Conservation (phyloP, 37 sponge, comb jelly and placozoan species). For the Haliclona indistincta region DNA sequence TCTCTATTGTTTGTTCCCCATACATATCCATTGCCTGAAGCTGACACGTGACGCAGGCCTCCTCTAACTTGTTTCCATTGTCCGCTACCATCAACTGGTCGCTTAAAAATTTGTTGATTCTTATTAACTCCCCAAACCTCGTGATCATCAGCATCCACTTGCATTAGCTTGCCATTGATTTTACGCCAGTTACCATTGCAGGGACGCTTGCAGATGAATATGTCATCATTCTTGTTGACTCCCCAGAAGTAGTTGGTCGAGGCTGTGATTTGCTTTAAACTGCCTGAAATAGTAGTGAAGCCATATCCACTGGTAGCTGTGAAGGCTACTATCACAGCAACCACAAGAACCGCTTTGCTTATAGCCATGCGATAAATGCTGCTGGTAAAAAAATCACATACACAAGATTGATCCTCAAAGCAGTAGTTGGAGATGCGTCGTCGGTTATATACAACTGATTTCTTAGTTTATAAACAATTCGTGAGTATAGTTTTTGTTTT, state of each 20-base stretch:
- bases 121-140: slow-evolving; percentile 52
- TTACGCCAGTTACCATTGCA: slow-evolving; percentile 37
- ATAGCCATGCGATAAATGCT: too few relatives aligned
- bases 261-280: slow-evolving; percentile 45
- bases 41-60: slow-evolving; percentile 52
- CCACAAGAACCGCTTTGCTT: too few relatives aligned
- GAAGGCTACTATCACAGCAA: too few relatives aligned
- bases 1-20: slow-evolving; percentile 52
- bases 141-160: slow-evolving; percentile 47
- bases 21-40: slow-evolving; percentile 76
- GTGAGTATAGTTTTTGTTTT: too few relatives aligned
- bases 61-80: slow-evolving; percentile 41
- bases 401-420: too few relatives aligned
- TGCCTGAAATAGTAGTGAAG: too few relatives aligned
- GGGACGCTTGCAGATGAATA: slow-evolving; percentile 36
- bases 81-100: slow-evolving; percentile 59
- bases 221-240: slow-evolving; percentile 23
- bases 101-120: slow-evolving; percentile 3
- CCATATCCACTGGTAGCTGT: too few relatives aligned
- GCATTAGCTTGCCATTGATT: slow-evolving; percentile 27
- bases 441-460: too few relatives aligned
- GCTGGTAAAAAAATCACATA: too few relatives aligned
- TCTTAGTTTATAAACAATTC: too few relatives aligned
- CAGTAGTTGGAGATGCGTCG: too few relatives aligned
- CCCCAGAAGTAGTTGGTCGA: slow-evolving; percentile 71